Evolutionary conservation across 35 echinoderm and acorn worm genomes (phyloP).

Genomic region (Ptychodera flava): DNA sequence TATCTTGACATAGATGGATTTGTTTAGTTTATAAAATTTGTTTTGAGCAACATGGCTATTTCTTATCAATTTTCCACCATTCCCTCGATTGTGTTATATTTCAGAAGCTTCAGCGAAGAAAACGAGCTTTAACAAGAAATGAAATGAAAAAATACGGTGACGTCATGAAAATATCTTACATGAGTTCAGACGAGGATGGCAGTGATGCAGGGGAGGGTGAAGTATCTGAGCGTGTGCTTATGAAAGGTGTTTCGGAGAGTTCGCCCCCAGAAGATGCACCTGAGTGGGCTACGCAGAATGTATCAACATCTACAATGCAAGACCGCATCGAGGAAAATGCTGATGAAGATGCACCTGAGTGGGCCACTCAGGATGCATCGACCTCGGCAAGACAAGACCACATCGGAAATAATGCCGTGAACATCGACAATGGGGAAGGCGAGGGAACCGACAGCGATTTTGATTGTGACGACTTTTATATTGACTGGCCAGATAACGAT

Average conservation of each 20-base stretch:
- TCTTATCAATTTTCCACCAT: too few relatives aligned
- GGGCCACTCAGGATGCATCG: too few relatives aligned
- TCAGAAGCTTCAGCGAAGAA: background rate
- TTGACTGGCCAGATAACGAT: too few relatives aligned
- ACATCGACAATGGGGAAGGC: too few relatives aligned
- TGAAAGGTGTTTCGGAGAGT: background rate
- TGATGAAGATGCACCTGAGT: too few relatives aligned
- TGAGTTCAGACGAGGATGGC: background rate
- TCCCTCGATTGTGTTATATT: too few relatives aligned
- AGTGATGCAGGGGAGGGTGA: background rate
- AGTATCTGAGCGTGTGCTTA: background rate
- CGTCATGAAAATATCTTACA: background rate
- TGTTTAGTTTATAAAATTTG: background rate
- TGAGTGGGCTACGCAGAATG: background rate
- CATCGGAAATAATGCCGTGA: too few relatives aligned
- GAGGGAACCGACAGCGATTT: too few relatives aligned
- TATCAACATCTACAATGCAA: too few relatives aligned
- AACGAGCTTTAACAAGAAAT: background rate
- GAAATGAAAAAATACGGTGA: background rate
- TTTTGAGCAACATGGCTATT: background rate
- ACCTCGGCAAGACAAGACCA: too few relatives aligned
- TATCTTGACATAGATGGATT: background rate
- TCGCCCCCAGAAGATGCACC: background rate
- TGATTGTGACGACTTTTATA: too few relatives aligned
- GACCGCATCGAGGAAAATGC: too few relatives aligned